These are phyloP conservation scores for Polietes domitor DNA, from an alignment of 2,888 invertebrate species.

Conservation along the genomic window DNA sequence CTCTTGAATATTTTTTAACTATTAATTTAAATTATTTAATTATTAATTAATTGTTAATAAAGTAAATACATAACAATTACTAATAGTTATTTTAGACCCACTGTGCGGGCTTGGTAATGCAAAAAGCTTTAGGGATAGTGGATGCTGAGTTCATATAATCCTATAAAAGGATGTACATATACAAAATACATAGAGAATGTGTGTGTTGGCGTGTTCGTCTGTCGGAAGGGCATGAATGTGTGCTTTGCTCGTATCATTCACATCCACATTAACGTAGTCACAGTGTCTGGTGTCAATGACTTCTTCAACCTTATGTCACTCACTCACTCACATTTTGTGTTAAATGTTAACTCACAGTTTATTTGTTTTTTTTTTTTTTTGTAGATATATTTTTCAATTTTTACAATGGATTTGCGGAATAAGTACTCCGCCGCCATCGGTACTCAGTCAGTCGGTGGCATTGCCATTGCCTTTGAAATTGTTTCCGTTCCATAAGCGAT, in stretches of 20 bases:
- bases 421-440: background rate
- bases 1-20: too few relatives aligned
- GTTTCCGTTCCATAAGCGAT: background rate
- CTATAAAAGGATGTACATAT: background rate
- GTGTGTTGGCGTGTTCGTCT: background rate
- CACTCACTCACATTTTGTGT: background rate
- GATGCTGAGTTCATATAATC: background rate
- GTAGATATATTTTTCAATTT: background rate
- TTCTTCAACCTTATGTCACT: slow-evolving; percentile 30
- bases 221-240: too few relatives aligned
- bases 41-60: too few relatives aligned
- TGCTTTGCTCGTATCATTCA: background rate
- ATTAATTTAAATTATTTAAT: too few relatives aligned
- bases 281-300: slow-evolving; percentile 32
- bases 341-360: background rate
- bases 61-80: too few relatives aligned
- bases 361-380: too few relatives aligned
- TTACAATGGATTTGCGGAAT: slow-evolving; percentile 1
- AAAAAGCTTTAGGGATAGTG: background rate
- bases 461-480: background rate
- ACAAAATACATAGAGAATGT: background rate
- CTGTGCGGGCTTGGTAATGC: too few relatives aligned
- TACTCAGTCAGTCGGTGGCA: background rate
- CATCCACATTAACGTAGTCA: background rate
- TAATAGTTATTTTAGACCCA: too few relatives aligned